Percentiles rank a stretch among this genome's conserved stretches.
phyloP scores from a whole-genome alignment of 2,113 vertebrate species.

The Cebus imitator region DNA sequence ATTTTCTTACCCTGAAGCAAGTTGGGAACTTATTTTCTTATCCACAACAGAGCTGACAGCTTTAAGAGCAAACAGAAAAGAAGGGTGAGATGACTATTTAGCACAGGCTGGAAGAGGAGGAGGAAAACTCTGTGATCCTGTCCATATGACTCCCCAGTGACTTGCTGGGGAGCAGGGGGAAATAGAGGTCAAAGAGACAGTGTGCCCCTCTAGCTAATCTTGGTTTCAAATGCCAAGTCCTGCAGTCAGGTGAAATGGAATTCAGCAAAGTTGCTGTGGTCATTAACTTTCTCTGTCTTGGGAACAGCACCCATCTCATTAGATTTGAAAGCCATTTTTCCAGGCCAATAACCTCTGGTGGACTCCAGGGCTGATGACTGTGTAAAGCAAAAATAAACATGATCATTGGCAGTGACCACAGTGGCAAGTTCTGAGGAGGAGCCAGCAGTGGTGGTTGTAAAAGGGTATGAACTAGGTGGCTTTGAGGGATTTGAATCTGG shows the following conservation, averaged over 20 bases:
- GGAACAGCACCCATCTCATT: constrained; percentile 60
- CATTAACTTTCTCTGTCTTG: constrained; percentile 48
- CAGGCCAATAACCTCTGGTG: constrained; percentile 30
- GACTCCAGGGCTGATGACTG: neutral
- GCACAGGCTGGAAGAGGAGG: neutral
- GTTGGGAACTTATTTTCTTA: constrained; percentile 50
- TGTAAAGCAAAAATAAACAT: neutral
- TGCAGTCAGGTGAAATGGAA: constrained; percentile 51
- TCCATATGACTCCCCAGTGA: neutral
- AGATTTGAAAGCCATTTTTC: neutral
- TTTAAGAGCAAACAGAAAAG: constrained; percentile 44
- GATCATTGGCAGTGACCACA: neutral
- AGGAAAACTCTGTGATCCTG: neutral
- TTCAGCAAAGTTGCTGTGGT: constrained; percentile 47
- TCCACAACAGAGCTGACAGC: neutral
- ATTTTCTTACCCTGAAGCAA: constrained; percentile 56
- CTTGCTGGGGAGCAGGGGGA: neutral
- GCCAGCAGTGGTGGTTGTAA: neutral
- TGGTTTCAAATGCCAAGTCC: constrained; percentile 46
- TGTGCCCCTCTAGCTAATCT: constrained; percentile 5
- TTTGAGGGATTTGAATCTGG: neutral
- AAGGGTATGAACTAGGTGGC: neutral
- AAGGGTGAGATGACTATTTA: neutral
- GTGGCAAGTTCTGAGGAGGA: neutral
- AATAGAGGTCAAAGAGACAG: constrained; percentile 40